A percentile compares a stretch with the other conserved stretches of the same genome.
These are phyloP conservation scores for Tricholauxania praeusta DNA, from an alignment of 2,888 invertebrate genomes.

Conservation along the genomic window DNA sequence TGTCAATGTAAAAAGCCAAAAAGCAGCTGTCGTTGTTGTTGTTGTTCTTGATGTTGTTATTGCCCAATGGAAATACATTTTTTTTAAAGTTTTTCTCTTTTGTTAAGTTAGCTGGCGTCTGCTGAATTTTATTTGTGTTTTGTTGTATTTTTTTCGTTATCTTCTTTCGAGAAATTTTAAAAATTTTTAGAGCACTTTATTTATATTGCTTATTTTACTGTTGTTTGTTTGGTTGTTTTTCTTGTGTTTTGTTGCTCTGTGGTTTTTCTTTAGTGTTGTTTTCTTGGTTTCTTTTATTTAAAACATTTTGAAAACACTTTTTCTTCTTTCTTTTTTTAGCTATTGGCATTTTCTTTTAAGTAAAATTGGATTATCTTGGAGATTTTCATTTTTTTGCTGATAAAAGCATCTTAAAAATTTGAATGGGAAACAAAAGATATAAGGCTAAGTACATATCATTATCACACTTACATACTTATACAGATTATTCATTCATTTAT, in stretches of 20 bases:
- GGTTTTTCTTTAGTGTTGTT: slow-evolving; percentile 14
- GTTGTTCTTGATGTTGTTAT: slow-evolving; percentile 33
- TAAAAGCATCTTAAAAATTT: too few species aligned
- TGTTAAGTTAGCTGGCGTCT: slow-evolving; percentile 11
- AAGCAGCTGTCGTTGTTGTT: slow-evolving; percentile 45
- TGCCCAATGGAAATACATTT: slow-evolving; percentile 57
- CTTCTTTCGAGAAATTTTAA: slow-evolving; percentile 13
- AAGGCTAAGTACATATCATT: too few species aligned
- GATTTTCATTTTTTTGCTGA: too few species aligned
- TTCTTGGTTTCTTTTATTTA: slow-evolving; percentile 1
- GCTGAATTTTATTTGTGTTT: slow-evolving; percentile 37
- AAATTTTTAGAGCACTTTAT: slow-evolving; percentile 26
- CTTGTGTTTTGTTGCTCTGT: slow-evolving; percentile 4
- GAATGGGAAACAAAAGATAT: too few species aligned
- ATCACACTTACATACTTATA: too few species aligned
- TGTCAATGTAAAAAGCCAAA: slow-evolving; percentile 63
- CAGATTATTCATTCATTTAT: too few species aligned
- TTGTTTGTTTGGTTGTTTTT: slow-evolving; percentile 27
- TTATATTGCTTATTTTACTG: slow-evolving; percentile 19
- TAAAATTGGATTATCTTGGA: too few species aligned
- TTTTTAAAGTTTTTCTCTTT: background rate
- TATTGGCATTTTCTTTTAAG: background rate
- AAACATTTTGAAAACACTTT: background rate
- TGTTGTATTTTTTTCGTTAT: slow-evolving; percentile 4
- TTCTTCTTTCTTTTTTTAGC: slow-evolving; percentile 11